Base-by-base conservation (phyloP, 1,140 invertebrate genomes). In the Trachelipus rathkii region DNA sequence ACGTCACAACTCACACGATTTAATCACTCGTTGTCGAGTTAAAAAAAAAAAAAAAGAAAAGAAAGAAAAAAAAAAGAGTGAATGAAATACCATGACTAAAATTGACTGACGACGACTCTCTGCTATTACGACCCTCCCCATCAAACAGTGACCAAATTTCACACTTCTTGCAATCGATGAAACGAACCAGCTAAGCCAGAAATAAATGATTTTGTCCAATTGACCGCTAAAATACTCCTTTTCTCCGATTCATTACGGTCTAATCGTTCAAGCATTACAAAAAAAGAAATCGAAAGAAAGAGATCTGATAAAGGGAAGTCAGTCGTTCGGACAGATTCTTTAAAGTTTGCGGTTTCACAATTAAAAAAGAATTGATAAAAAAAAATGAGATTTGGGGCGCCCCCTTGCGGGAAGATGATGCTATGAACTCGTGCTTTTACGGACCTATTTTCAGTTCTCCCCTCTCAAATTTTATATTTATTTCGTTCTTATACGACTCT, bases 401-500 rank as follows among this genome's bases (percentile, higher is more conserved):
- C 50, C 50, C 8, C 8, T 60, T 13, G 50, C 8, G 50, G 19
- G 8, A 60, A 19, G 19, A 13, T 19, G 50, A 15, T 60, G 50
- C 50, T 15, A 60, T 60, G 2, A 33, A 33, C 33, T 33, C 33
- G 2, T 33, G 11, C 8, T 60, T 60, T 60, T 60, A 19, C 8
- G 2, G 8, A 15, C 19, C 8, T 60, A 60, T 60, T 19, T 19
- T 19, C 50, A 13, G 11, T 60, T 60, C 19, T 60, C 19, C 50
- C 50, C 50, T 19, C 19, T 60, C 50, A 60, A 60, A 60, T 60
- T 60, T 60, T 60, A 60, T 8, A 60, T 60, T 60, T 60, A 60
- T 60, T 13, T 19, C 11, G 2, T 60, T 60, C 19, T 60, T 60
- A 60, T 60, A 60, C 1, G 50, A 60, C 19, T 19, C 1, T 60